Percentiles rank a stretch among this genome's conserved stretches.
Conservation (phyloP, 2,797 vertebrate species). For the Thunnus albacares region DNA sequence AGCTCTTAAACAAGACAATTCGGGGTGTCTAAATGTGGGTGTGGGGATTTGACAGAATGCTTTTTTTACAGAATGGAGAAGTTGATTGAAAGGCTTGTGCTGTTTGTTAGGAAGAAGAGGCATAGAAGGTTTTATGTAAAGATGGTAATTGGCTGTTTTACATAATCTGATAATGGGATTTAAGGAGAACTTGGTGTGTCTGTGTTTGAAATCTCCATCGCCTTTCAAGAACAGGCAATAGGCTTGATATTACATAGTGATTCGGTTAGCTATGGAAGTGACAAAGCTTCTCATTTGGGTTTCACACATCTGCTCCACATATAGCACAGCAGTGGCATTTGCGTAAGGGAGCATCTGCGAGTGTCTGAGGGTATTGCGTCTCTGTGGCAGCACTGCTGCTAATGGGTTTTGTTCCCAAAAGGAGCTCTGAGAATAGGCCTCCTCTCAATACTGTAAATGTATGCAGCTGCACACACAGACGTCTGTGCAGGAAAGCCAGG, state of each 20-base stretch:
- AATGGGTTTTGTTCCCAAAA: slow-evolving; percentile 51
- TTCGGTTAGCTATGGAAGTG: not conserved
- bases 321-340: slow-evolving; percentile 69
- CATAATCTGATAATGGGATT: slow-evolving; percentile 52
- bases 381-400: slow-evolving; percentile 24
- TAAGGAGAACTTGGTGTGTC: not conserved
- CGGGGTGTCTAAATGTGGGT: not conserved
- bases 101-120: not conserved
- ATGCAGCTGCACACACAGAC: slow-evolving; percentile 31
- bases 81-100: not conserved
- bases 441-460: slow-evolving; percentile 19
- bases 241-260: slow-evolving; percentile 5
- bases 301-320: slow-evolving; percentile 71
- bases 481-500: slow-evolving; percentile 5
- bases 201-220: not conserved
- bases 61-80: not conserved
- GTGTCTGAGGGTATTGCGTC: slow-evolving; percentile 16
- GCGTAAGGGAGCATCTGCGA: slow-evolving; percentile 49
- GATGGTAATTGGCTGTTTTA: slow-evolving; percentile 27
- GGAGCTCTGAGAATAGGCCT: slow-evolving; percentile 37
- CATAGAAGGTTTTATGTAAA: slow-evolving; percentile 3
- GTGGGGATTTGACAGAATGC: slow-evolving; percentile 4
- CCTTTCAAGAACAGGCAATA: not conserved
- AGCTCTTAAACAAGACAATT: slow-evolving; percentile 40
- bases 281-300: slow-evolving; percentile 44